Evolutionary conservation across 2,113 vertebrate genomes (phyloP), one percentile per base, ranked within the genome.

Genomic region (Nycticebus coucang): DNA sequence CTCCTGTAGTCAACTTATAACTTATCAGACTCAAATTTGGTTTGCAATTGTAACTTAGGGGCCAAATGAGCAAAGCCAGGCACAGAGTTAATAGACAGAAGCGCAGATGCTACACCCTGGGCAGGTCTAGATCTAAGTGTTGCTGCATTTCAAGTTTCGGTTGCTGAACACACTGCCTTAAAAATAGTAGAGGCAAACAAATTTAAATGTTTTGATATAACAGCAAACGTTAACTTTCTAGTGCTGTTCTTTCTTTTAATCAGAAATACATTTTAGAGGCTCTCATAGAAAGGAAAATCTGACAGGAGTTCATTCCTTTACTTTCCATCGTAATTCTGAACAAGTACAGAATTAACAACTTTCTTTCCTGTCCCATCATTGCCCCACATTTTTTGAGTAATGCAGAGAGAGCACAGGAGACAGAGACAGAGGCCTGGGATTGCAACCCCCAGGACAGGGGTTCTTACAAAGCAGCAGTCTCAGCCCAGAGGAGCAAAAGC

Each of bases 191-290:
- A 78, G 35, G 14, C 8, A 22, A 85, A 41, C 1, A 24, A 19
- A 26, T 22, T 69, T 41, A 72, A 35, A 88, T 85, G 10, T 84
- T 75, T 89, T 71, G n/a, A 28, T 74, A 84, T 33, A 80, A 80
- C 0, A 64, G 11, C 18, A 89, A 71, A 81, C 0, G 18, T 41
- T 74, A 3, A 93, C 4, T 62, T 66, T 95, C 21, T n/a, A 82
- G 3, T 17, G 59, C 24, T 79, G 4, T 55, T 74, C 7, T 5
- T 53, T 41, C 92, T 66, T 79, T 55, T 6, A 19, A 91, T 72
- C 24, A 87, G 4, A 87, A 96, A 93, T 78, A 93, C 26, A 68
- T 95, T 91, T 50, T 28, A 71, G 0, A 88, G 10, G 10, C 13
- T 3, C 30, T 82, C 55, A 22, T 18, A 79, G 26, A 15, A 83